Evolutionary conservation across 2,797 vertebrate species (phyloP).

Genomic region (Sitta carolinensis): DNA sequence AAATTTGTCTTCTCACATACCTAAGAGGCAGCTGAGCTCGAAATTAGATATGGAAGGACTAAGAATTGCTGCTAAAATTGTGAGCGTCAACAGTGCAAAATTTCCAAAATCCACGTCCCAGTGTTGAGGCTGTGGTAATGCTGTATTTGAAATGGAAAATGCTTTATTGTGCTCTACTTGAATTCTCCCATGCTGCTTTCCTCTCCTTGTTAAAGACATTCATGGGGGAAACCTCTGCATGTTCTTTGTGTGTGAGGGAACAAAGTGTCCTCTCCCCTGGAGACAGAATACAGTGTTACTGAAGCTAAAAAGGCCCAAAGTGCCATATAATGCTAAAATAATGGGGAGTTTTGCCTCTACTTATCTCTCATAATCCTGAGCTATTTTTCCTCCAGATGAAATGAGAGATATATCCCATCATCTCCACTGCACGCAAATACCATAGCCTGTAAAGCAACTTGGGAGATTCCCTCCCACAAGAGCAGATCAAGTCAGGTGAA

Average conservation of each 20-base stretch:
- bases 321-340: constrained; percentile 60
- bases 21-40: background rate
- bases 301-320: constrained; percentile 39
- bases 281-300: constrained; percentile 11
- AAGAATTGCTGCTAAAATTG: background rate
- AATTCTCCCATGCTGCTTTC: constrained; percentile 29
- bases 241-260: constrained; percentile 37
- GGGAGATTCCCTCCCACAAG: constrained; percentile 1
- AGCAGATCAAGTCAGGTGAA: background rate
- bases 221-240: background rate
- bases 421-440: background rate
- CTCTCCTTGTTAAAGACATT: constrained; percentile 18
- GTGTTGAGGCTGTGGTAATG: background rate
- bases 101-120: background rate
- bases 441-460: background rate
- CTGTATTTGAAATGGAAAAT: constrained; percentile 23
- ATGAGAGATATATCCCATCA: constrained; percentile 29
- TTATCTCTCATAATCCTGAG: constrained; percentile 38
- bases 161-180: constrained; percentile 28
- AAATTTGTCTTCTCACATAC: background rate
- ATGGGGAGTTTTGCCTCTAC: constrained; percentile 44
- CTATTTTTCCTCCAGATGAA: constrained; percentile 50
- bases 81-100: background rate
- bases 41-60: constrained; percentile 16
- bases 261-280: constrained; percentile 39